Evolutionary conservation across 1,140 invertebrate genomes (phyloP).

Genomic region (Saxidomus purpurata): DNA sequence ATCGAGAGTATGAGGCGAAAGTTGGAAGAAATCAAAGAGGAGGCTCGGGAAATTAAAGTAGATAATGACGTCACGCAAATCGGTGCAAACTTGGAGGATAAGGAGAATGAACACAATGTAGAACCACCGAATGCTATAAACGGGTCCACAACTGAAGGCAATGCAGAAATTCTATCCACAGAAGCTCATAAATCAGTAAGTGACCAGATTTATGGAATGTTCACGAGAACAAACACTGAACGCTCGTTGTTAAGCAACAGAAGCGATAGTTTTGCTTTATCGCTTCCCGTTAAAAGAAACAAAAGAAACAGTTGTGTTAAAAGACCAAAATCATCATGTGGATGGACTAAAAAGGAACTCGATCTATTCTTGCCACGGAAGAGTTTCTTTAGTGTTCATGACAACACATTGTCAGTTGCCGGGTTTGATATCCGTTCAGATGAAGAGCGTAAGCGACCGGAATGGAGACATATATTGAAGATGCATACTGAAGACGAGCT

Average conservation of each 20-base stretch:
- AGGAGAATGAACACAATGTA: background rate
- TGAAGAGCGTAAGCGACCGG: slow-evolving; percentile 49
- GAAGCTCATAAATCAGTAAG: background rate
- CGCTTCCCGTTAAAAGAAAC: background rate
- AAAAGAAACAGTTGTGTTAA: background rate
- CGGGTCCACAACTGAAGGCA: background rate
- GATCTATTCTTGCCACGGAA: slow-evolving; percentile 75
- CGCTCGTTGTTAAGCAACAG: slow-evolving; percentile 5
- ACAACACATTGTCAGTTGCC: slow-evolving; percentile 76
- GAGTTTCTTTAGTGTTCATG: slow-evolving; percentile 78
- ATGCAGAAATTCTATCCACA: background rate
- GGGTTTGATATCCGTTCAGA: slow-evolving; percentile 69
- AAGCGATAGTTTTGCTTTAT: slow-evolving; percentile 3
- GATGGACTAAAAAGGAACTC: slow-evolving; percentile 76
- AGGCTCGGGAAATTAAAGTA: background rate
- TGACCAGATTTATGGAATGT: slow-evolving; percentile 53
- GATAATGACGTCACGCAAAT: background rate
- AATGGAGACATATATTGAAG: slow-evolving; percentile 44
- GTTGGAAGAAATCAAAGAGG: slow-evolving; percentile 17
- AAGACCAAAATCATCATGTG: slow-evolving; percentile 48
- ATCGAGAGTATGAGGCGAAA: background rate
- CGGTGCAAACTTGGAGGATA: background rate
- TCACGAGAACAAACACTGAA: slow-evolving; percentile 40
- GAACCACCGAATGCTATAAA: background rate
- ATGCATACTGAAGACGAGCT: slow-evolving; percentile 56